These are phyloP conservation scores for Cetoscarus ocellatus DNA, from an alignment of 2,797 vertebrate species.

Conservation along the genomic window DNA sequence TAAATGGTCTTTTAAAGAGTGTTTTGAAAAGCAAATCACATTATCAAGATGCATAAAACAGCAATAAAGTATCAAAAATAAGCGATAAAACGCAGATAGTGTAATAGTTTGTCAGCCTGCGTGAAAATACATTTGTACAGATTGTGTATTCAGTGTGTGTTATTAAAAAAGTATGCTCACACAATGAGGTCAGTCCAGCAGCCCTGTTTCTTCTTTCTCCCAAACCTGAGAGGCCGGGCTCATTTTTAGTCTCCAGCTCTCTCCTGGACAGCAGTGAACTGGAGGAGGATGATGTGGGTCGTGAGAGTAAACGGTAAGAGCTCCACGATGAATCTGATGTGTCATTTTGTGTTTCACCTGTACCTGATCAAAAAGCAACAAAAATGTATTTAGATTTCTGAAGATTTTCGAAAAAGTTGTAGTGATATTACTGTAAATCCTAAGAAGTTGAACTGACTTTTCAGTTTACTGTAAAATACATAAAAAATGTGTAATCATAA, in stretches of 20 bases:
- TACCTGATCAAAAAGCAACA: constrained; percentile 17
- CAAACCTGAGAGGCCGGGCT: constrained; percentile 81
- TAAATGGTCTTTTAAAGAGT: too few species aligned
- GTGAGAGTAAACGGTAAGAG: constrained; percentile 87
- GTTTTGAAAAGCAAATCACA: too few species aligned
- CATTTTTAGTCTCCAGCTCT: constrained; percentile 87
- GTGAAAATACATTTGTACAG: background rate
- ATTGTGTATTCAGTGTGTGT: background rate
- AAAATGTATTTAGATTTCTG: background rate
- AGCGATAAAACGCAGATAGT: too few species aligned
- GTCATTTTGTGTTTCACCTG: constrained; percentile 63
- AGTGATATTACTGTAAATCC: background rate
- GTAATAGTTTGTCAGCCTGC: too few species aligned
- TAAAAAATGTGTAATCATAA: too few species aligned
- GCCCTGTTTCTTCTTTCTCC: constrained; percentile 85
- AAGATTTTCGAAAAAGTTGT: background rate
- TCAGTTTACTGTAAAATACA: background rate
- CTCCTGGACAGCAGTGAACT: constrained; percentile 88
- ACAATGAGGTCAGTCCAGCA: constrained; percentile 83
- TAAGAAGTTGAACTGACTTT: background rate
- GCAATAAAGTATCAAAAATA: too few species aligned
- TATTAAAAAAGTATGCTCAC: constrained; percentile 72
- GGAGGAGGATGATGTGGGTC: constrained; percentile 87
- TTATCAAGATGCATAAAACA: too few species aligned
- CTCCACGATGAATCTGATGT: constrained; percentile 90